A percentile compares a stretch with the other conserved stretches of the same genome.
Evolutionary conservation across 2,888 invertebrate genomes (phyloP).

Genomic region (Sycophila texana): DNA sequence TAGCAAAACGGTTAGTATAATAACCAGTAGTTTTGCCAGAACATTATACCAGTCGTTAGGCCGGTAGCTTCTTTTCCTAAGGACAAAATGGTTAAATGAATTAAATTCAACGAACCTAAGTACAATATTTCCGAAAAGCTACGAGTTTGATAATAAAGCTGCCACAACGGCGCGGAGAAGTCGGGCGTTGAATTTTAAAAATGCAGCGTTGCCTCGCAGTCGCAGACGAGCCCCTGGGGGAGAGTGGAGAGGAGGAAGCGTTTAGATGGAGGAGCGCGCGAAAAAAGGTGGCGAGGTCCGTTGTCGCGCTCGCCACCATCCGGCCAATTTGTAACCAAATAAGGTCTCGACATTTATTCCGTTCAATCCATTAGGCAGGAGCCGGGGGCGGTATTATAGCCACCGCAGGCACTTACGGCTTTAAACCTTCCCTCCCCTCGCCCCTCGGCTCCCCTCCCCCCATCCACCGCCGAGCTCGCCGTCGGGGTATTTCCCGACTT

Average conservation of each 20-base stretch:
- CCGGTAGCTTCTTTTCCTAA: background rate
- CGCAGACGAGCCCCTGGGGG: too few relatives aligned
- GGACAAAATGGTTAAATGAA: too few relatives aligned
- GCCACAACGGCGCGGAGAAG: too few relatives aligned
- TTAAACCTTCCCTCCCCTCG: constrained; percentile 36
- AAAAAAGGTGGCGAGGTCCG: constrained; percentile 26
- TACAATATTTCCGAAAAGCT: too few relatives aligned
- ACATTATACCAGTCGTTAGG: too few relatives aligned
- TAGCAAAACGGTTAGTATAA: too few relatives aligned
- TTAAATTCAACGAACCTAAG: too few relatives aligned
- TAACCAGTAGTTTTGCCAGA: background rate
- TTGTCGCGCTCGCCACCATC: constrained; percentile 23
- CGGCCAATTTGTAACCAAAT: constrained; percentile 68
- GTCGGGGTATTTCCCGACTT: constrained; percentile 44
- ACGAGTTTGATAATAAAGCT: too few relatives aligned
- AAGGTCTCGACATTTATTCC: constrained; percentile 63
- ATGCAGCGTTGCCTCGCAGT: too few relatives aligned
- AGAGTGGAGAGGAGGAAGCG: too few relatives aligned
- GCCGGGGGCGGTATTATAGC: constrained; percentile 49
- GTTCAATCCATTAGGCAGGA: constrained; percentile 66
- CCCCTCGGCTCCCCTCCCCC: background rate
- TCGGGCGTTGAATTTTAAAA: too few relatives aligned
- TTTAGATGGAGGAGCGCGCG: background rate
- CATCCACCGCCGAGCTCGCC: constrained; percentile 25
- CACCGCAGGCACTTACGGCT: constrained; percentile 62